Base-by-base conservation (phyloP, 2,888 invertebrate species). In the Chymomyza amoena region DNA sequence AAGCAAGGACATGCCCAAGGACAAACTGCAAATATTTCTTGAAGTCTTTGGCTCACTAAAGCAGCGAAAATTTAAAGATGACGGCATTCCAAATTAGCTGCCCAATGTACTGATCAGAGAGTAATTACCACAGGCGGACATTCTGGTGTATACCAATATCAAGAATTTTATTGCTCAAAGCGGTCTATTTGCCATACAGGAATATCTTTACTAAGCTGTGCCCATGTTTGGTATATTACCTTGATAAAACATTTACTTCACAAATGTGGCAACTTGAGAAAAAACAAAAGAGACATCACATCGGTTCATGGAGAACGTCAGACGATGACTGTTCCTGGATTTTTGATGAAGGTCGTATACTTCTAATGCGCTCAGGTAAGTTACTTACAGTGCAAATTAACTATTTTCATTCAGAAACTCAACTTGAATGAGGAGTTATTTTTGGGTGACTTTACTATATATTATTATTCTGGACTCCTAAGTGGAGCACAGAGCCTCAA, bases 61-160 rank as follows among this genome's bases (percentile, higher is more conserved):
- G 66, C 92, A 92, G 71, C 87, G 93, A 92, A 93, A 93, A 78
- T 93, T 92, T 86, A 93, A 93, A 75, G 89, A 92, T 57, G 92
- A 92, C 39, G 84, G 81, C 4, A 80, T 91, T n/a, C 79, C 87
- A 2, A 77, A 91, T 64, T 65, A 92, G 71, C 91, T 93, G 0
- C 66, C 75, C 15, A 93, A 93, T 80, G 89, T 94, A 0, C 90
- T 92, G 83, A 76, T 93, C 10, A 89, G 90, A n/a, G 91, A 92
- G 54, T 94, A 93, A 93, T 77, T 93, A 68, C 93, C 93, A 0
- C 93, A 93, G 79, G 90, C 90, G 59, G 93, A 93, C 77, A 91
- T 93, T 16, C 71, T 92, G 84, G 92, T 91, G 4, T 93, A 93
- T 85, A 90, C 86, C 0, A 92, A 92, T 73, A 79, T 92, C 1